Percentiles rank a stretch among this genome's conserved stretches.
Evolutionary conservation across 2,888 invertebrate species (phyloP).

Genomic region (Lasius fuliginosus): DNA sequence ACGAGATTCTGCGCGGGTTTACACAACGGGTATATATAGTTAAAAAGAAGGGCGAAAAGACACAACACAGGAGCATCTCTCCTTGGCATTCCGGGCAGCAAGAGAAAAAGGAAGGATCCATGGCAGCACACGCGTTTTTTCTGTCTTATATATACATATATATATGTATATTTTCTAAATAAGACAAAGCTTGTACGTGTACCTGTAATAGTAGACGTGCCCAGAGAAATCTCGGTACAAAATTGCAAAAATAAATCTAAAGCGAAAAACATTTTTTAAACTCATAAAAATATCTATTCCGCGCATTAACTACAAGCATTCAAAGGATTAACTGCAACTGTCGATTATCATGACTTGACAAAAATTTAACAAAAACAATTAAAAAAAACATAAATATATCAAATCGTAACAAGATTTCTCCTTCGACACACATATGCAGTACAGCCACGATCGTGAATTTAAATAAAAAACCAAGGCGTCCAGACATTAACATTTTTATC

Average conservation of each 20-base stretch:
- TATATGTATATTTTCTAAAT: conserved; percentile 56
- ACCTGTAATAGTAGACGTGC: conserved; percentile 68
- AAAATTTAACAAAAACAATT: not conserved
- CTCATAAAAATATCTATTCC: not conserved
- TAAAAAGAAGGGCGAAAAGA: conserved; percentile 61
- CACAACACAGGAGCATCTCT: conserved; percentile 68
- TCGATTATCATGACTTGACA: not conserved
- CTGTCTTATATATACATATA: conserved; percentile 54
- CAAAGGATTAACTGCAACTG: not conserved
- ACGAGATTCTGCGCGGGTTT: conserved; percentile 59
- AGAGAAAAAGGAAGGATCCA: conserved; percentile 78
- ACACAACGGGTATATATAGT: conserved; percentile 55
- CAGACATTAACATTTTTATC: conserved; percentile 19
- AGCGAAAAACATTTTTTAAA: not conserved
- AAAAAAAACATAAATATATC: not conserved
- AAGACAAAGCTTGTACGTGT: conserved; percentile 64
- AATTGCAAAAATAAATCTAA: conserved; percentile 32
- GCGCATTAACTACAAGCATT: not conserved
- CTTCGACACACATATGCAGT: conserved; percentile 45
- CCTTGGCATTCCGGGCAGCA: conserved; percentile 69
- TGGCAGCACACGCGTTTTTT: conserved; percentile 79
- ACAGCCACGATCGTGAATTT: conserved; percentile 64
- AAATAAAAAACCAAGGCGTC: not conserved
- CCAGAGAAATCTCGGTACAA: conserved; percentile 54
- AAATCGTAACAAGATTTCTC: conserved; percentile 54